Percentiles rank a stretch among this genome's conserved stretches.
These are phyloP conservation scores for Lipophrys pholis DNA, from an alignment of 2,113 vertebrate species.

Conservation along the genomic window DNA sequence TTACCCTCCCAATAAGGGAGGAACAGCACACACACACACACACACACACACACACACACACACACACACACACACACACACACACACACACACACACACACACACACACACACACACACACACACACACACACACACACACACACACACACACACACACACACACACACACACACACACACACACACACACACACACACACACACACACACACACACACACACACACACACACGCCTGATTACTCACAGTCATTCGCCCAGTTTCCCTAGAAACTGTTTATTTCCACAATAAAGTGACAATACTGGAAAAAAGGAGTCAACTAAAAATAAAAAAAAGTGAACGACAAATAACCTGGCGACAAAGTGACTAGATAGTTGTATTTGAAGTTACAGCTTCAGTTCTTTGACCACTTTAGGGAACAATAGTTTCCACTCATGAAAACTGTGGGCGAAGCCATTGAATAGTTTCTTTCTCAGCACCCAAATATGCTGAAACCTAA, in stretches of 20 bases:
- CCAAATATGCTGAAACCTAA: not conserved
- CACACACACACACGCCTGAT: slow-evolving; percentile 26
- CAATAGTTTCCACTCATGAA: slow-evolving; percentile 21
- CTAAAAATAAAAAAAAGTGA: not conserved
- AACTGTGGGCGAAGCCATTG: slow-evolving; percentile 16
- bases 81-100: no score
- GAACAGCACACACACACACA: no score
- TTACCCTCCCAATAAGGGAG: slow-evolving; percentile 48
- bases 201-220: no score
- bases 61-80: no score
- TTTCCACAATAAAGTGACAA: slow-evolving; percentile 9
- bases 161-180: no score
- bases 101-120: slow-evolving; percentile 40
- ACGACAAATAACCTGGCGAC: not conserved
- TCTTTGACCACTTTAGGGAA: not conserved
- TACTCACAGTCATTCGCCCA: slow-evolving; percentile 49
- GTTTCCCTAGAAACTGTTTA: slow-evolving; percentile 44
- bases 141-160: no score
- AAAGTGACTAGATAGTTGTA: no score
- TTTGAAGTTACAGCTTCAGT: no score
- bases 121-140: no score
- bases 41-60: no score
- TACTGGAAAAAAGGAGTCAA: not conserved
- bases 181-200: no score
- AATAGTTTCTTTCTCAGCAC: slow-evolving; percentile 13